Evolutionary conservation across 2,113 vertebrate genomes (phyloP).

Genomic region (Piaya cayana): DNA sequence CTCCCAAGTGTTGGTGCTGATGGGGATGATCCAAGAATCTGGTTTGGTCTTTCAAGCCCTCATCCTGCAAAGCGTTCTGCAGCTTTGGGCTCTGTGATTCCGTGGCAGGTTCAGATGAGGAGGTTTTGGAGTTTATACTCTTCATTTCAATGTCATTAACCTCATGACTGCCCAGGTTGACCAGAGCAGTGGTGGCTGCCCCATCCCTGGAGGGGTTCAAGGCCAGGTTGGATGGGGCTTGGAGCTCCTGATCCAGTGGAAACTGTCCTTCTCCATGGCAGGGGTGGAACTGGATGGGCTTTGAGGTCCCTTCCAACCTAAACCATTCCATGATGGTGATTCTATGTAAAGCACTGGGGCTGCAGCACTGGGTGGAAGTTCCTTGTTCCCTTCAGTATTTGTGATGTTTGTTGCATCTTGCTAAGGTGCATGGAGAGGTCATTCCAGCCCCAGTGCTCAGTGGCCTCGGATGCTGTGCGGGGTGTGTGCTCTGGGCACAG

Average conservation of each 20-base stretch:
- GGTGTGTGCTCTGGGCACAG: rapidly evolving
- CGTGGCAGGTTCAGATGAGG: neutral
- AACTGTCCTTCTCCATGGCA: too few relatives aligned
- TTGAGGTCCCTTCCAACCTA: too few relatives aligned
- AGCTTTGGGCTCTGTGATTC: neutral
- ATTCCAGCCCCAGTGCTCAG: rapidly evolving
- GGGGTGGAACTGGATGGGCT: too few relatives aligned
- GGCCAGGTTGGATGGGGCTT: too few relatives aligned
- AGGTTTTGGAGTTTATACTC: rapidly evolving
- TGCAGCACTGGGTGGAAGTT: neutral
- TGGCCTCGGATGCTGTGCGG: rapidly evolving
- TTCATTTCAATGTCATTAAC: neutral
- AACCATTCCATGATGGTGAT: too few relatives aligned
- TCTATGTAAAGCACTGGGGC: neutral
- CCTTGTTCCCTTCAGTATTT: rapidly evolving
- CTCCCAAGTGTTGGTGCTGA: rapidly evolving
- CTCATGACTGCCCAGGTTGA: neutral
- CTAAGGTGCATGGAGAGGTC: neutral
- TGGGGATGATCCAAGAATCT: rapidly evolving
- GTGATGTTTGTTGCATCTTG: rapidly evolving
- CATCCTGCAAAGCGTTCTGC: rapidly evolving
- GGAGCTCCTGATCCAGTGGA: too few relatives aligned
- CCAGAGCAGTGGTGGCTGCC: too few relatives aligned
- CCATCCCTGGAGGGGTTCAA: too few relatives aligned
- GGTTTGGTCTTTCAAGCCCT: neutral